phyloP scores from a whole-genome alignment of 2,888 invertebrate genomes.

The Seladonia tumulorum region DNA sequence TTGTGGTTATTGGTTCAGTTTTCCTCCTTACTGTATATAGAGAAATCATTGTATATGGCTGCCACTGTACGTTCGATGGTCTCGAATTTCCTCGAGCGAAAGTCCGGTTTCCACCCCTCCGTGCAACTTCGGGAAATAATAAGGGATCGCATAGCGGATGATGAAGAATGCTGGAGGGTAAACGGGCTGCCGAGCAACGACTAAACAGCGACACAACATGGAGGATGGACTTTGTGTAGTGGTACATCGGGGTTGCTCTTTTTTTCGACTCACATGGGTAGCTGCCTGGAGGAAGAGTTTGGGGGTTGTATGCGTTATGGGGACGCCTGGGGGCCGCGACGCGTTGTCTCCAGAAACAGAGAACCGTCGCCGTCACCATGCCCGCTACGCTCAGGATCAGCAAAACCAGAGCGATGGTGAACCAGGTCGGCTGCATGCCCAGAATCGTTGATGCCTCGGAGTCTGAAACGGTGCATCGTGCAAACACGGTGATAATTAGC shows the following conservation, averaged over 20 bases:
- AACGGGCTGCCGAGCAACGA: conserved; percentile 25
- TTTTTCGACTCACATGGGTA: conserved; percentile 82
- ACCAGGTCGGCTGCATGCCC: conserved; percentile 91
- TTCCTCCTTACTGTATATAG: no score
- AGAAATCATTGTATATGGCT: not conserved
- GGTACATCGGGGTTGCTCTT: conserved; percentile 38
- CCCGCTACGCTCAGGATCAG: conserved; percentile 89
- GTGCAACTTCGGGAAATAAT: not conserved
- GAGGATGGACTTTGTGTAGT: conserved; percentile 39
- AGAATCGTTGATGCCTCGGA: conserved; percentile 88
- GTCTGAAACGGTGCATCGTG: conserved; percentile 83
- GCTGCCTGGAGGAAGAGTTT: conserved; percentile 82
- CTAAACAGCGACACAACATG: conserved; percentile 39
- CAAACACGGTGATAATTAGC: not conserved
- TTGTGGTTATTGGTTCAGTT: no score
- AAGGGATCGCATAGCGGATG: not conserved
- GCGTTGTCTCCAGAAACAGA: conserved; percentile 91
- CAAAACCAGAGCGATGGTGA: conserved; percentile 90
- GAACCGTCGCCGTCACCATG: conserved; percentile 89
- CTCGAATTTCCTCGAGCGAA: not conserved
- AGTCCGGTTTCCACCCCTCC: not conserved
- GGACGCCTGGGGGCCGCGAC: conserved; percentile 83
- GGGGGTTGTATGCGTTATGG: conserved; percentile 82
- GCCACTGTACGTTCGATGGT: not conserved
- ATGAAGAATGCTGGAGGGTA: not conserved